Evolutionary conservation across 2,113 vertebrate species (phyloP), one percentile per base, ranked within the genome.

Genomic region (Cariama cristata): DNA sequence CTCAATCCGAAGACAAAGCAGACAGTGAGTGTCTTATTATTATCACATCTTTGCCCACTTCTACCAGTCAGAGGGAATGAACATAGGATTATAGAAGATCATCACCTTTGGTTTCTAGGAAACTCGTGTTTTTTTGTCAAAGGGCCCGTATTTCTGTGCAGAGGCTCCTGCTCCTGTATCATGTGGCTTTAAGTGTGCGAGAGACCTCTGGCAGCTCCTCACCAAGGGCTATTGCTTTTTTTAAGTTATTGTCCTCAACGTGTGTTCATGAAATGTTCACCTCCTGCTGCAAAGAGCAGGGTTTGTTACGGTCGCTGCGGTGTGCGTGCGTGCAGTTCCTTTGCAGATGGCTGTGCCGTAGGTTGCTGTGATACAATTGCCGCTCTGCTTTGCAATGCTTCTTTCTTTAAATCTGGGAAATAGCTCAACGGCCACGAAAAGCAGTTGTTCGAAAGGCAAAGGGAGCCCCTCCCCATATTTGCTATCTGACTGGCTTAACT

Each of bases 361-460:
- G 84, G 52, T 9, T 87, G 77, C 85, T 75, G 95, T 7, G 44
- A 56, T 52, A 30, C 62, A 59, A 42, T 59, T 3, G 9, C 71
- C 28, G 88, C 71, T 52, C 79, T 72, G 60, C 90, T 79, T 63
- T 59, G 81, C 66, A 15, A 5, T 2, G 12, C 58, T 92, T 35
- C 71, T 60, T 42, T 9, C 88, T 76, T 64, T 33, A 53, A 82
- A 76, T 5, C 69, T 0, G 2, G 77, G 42, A 42, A 81, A 60
- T 11, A 56, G 53, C 56, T 71, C 85, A 33, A 12, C 0, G 1
- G 44, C 66, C 35, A 3, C 0, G 0, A 40, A 49, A 79, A 66
- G 9, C 26, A 21, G 32, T 22, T 30, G 16, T 59, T 88, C 6
- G 64, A 15, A 45, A 67, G 49, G 85, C 44, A 73, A 68, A 28